A percentile compares a stretch with the other conserved stretches of the same genome.
phyloP scores from a whole-genome alignment of 2,113 vertebrate species.

The Empidonax alnorum region DNA sequence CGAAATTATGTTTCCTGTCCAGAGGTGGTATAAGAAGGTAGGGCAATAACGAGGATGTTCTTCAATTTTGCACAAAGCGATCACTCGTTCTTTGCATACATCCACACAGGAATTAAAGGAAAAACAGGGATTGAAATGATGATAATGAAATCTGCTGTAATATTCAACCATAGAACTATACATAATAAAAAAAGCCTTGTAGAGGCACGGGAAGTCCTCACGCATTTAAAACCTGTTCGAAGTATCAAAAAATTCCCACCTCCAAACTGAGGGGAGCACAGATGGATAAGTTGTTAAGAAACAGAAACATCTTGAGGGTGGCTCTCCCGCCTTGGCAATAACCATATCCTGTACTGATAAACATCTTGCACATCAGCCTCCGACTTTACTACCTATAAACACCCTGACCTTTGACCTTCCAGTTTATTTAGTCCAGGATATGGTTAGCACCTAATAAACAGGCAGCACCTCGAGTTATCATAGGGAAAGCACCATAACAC shows the following conservation, averaged over 20 bases:
- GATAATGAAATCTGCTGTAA: background rate
- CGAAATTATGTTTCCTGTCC: background rate
- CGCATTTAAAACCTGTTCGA: background rate
- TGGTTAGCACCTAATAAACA: conserved; percentile 72
- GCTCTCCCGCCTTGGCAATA: background rate
- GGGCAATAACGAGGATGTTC: background rate
- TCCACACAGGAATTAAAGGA: background rate
- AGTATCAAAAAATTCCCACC: background rate
- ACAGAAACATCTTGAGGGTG: conserved; percentile 22
- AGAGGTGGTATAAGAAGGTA: background rate
- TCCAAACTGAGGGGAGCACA: background rate
- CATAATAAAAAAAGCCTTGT: background rate
- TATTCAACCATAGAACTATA: background rate
- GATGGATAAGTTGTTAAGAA: background rate
- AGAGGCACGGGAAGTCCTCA: background rate
- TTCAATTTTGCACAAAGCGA: background rate
- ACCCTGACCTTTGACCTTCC: conserved; percentile 57
- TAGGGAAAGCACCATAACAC: conserved; percentile 4
- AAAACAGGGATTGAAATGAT: background rate
- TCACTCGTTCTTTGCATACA: background rate
- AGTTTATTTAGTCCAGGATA: conserved; percentile 70
- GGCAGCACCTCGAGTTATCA: conserved; percentile 51
- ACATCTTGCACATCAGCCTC: conserved; percentile 64
- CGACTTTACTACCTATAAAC: conserved; percentile 69
- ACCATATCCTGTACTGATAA: conserved; percentile 54